Evolutionary conservation across 2,113 vertebrate genomes (phyloP).

Genomic region (Tetrax tetrax): DNA sequence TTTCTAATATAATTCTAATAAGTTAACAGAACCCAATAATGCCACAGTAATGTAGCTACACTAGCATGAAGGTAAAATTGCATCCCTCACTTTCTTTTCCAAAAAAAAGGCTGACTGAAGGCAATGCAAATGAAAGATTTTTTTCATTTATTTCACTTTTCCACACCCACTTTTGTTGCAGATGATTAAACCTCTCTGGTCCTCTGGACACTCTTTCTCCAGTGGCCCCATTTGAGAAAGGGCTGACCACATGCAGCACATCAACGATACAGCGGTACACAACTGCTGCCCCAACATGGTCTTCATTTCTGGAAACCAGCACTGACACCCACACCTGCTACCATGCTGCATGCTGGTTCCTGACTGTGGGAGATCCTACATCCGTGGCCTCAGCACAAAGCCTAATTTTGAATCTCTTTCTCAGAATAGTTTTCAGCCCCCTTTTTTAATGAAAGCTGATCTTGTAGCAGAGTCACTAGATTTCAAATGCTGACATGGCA

Average conservation of each 20-base stretch:
- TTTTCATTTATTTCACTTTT: neutral
- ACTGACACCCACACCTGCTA: neutral
- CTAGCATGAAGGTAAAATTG: neutral
- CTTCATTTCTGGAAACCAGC: neutral
- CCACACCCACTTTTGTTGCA: neutral
- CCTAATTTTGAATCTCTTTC: neutral
- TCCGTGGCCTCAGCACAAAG: neutral
- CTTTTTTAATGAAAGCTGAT: neutral
- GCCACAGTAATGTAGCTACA: neutral
- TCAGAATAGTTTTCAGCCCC: neutral
- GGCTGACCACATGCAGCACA: neutral
- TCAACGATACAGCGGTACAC: accelerated
- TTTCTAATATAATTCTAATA: neutral
- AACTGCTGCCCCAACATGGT: neutral
- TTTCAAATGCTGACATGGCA: neutral
- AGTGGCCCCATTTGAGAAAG: neutral
- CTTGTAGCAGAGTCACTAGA: neutral
- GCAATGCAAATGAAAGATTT: neutral
- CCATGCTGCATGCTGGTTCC: accelerated
- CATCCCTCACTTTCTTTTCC: neutral
- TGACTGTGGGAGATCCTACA: neutral
- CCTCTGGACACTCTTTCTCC: neutral
- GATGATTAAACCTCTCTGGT: neutral
- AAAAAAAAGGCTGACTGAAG: neutral
- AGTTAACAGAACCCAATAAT: neutral